These are phyloP conservation scores for Himantopus leucocephalus DNA, from an alignment of 2,113 vertebrate species.

Conservation along the genomic window DNA sequence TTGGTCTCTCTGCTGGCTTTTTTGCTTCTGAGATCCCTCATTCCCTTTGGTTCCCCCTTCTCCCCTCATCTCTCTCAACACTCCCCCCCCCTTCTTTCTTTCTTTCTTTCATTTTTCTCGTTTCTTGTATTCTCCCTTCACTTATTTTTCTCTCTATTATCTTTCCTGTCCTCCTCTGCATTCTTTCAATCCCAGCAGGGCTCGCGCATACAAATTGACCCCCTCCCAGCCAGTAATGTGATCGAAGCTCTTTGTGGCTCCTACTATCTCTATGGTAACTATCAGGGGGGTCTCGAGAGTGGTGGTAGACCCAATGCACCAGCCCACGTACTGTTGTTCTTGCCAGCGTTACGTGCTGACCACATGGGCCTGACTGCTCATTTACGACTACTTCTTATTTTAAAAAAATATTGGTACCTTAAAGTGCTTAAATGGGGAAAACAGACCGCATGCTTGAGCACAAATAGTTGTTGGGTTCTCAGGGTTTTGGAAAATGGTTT, in stretches of 20 bases:
- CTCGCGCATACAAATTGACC: constrained; percentile 73
- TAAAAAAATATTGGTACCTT: background rate
- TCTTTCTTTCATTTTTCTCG: background rate
- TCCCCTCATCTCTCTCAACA: background rate
- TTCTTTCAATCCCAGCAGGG: constrained; percentile 75
- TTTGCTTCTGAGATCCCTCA: background rate
- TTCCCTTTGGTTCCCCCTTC: background rate
- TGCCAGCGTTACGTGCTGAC: background rate
- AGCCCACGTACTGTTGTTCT: constrained; percentile 35
- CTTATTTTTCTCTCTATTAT: constrained; percentile 58
- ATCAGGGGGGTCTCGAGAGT: constrained; percentile 61
- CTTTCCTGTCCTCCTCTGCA: constrained; percentile 67
- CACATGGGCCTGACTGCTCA: constrained; percentile 17
- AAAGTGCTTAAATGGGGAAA: background rate
- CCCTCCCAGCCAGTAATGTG: constrained; percentile 69
- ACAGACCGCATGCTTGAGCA: accelerated
- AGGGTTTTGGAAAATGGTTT: background rate
- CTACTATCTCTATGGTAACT: constrained; percentile 74
- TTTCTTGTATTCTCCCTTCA: constrained; percentile 47
- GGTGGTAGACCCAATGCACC: constrained; percentile 33
- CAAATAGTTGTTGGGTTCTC: background rate
- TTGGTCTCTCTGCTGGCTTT: background rate
- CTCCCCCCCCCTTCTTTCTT: background rate
- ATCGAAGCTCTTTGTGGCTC: constrained; percentile 73
- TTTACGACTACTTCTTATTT: background rate